Percentiles rank a stretch among this genome's conserved stretches.
Conservation (phyloP, 1,140 invertebrate species). For the Pissodes strobi region DNA sequence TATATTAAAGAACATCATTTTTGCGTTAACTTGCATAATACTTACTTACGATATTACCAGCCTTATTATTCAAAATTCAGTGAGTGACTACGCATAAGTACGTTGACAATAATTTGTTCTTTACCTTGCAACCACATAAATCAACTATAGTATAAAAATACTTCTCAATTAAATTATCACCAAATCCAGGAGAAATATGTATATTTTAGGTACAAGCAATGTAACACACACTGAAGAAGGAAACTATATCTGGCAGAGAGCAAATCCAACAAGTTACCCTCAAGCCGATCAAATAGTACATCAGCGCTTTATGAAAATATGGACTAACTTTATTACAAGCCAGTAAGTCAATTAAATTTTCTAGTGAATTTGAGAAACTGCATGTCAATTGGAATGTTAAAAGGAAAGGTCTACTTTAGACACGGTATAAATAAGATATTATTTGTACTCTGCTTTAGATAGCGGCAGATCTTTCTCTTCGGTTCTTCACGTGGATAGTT, state of each 20-base stretch:
- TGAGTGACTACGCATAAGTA: no score
- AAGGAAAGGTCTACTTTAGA: no score
- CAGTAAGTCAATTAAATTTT: constrained; percentile 2
- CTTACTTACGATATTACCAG: background rate
- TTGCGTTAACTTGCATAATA: no score
- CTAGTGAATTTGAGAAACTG: background rate
- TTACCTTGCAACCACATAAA: background rate
- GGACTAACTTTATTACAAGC: constrained; percentile 12
- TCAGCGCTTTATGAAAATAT: constrained; percentile 16
- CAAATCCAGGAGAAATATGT: constrained; percentile 19
- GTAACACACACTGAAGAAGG: constrained; percentile 30
- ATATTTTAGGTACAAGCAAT: constrained; percentile 20
- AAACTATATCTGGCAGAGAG: constrained; percentile 20
- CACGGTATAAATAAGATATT: no score
- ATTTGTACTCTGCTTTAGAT: no score
- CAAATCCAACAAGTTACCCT: background rate
- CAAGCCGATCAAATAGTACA: constrained; percentile 27
- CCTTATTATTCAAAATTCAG: no score
- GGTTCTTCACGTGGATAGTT: no score
- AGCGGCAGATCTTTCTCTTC: no score
- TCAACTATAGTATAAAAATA: constrained; percentile 4
- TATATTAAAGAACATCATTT: no score
- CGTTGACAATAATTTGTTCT: background rate
- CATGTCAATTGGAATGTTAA: no score
- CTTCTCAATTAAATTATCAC: constrained; percentile 21